Conservation (phyloP, 2,888 invertebrate genomes). For the Scotopteryx bipunctaria region DNA sequence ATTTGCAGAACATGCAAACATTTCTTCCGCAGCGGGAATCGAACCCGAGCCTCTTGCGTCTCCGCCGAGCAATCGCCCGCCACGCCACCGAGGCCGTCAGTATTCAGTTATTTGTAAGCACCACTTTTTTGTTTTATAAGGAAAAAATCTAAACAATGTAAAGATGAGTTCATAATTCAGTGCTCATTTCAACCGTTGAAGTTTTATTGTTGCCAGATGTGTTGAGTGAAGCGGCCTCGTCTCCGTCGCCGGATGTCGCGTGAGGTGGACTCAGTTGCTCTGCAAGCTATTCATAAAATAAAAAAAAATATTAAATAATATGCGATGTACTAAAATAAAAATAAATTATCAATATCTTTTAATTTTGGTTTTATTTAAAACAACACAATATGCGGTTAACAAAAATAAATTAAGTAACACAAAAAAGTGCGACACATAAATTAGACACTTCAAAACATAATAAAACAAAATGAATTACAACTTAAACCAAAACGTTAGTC, state of each 20-base stretch:
- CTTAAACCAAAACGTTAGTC: slow-evolving; percentile 34
- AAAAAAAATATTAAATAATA: slow-evolving; percentile 11
- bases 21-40: no score
- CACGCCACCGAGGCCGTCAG: no score
- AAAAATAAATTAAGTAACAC: slow-evolving; percentile 40
- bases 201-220: slow-evolving; percentile 56
- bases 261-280: slow-evolving; percentile 72
- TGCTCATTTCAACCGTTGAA: slow-evolving; percentile 86
- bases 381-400: slow-evolving; percentile 21
- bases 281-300: slow-evolving; percentile 64
- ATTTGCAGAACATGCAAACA: no score
- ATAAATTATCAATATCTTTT: no score
- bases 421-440: slow-evolving; percentile 40
- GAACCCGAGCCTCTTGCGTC: no score
- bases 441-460: slow-evolving; percentile 41
- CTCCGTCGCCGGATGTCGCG: slow-evolving; percentile 45
- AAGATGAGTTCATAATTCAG: slow-evolving; percentile 82
- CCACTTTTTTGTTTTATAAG: neutral
- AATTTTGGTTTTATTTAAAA: slow-evolving; percentile 6
- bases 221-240: slow-evolving; percentile 35
- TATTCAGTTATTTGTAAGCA: no score
- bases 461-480: slow-evolving; percentile 15
- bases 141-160: slow-evolving; percentile 1
- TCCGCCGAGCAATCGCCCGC: no score
- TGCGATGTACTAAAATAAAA: no score